Conservation (phyloP, 2,888 invertebrate genomes). For the Achlya flavicornis region DNA sequence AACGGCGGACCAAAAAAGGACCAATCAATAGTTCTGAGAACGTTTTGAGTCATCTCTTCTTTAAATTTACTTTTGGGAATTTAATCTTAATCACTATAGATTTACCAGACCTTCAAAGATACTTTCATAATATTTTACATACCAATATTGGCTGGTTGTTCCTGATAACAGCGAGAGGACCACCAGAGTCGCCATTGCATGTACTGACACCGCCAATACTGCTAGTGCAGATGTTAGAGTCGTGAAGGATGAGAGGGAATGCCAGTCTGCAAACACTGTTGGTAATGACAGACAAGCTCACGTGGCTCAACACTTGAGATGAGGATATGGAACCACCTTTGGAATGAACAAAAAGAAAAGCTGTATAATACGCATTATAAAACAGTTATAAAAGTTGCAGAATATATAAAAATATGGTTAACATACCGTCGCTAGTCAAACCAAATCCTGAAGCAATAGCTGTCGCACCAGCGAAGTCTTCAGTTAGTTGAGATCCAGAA, state of each 20-base stretch:
- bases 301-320: conserved; percentile 40
- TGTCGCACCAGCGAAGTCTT: conserved; percentile 36
- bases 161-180: conserved; percentile 49
- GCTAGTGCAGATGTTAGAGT: conserved; percentile 57
- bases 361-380: not conserved
- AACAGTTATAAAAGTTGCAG: not conserved
- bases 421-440: conserved; percentile 46
- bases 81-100: too few species aligned
- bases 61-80: too few species aligned
- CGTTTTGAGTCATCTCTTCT: too few species aligned
- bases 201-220: conserved; percentile 44
- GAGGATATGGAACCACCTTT: conserved; percentile 36
- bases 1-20: too few species aligned
- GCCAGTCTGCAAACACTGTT: conserved; percentile 41
- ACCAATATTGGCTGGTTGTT: conserved; percentile 46
- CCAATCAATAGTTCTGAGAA: too few species aligned
- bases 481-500: conserved; percentile 30
- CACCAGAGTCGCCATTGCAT: conserved; percentile 67
- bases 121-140: conserved; percentile 17
- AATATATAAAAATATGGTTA: not conserved
- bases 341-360: not conserved
- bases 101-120: too few species aligned
- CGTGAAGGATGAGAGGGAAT: conserved; percentile 43
- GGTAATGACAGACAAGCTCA: conserved; percentile 48
- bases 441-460: conserved; percentile 58